Base-by-base conservation (phyloP, 2,888 invertebrate genomes). In the Sarcophaga variegata region DNA sequence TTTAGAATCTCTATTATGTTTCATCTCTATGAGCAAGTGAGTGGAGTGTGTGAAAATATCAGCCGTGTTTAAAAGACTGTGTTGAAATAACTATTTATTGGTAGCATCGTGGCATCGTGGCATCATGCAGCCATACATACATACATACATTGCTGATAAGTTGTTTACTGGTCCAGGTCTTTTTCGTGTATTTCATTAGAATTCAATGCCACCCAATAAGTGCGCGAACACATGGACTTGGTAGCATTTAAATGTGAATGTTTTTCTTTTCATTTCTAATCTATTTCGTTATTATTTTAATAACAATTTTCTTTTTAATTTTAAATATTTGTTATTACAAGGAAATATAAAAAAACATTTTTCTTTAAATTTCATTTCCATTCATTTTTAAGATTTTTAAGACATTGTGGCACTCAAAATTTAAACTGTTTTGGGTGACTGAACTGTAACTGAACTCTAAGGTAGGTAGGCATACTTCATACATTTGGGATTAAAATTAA, bases 171-270 rank as follows among this genome's bases (percentile, higher is more conserved):
- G 66, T 66, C 60, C 66, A 27, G 49, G 67, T 83, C 59, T 59
- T 59, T 62, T 62, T 62, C 20, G 8, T 63, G 47, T 70, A 82
- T 87, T 87, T 84, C 87, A 25, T 63, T 72, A 25, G 84, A 84
- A 87, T 76, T 80, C 20, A 11, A 82, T 84, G 72, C 87, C 87
- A 87, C 87, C 87, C 87, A 87, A 79, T 37, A 69, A 74, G 82
- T 54, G 25, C 64, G 8, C 64, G 17, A 12, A 20, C 45, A 2
- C 27, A 37, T 45, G 0, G 4, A 54, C 62, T 70, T 37, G 5
- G 25, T 27, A 54, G 63, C 72, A 74, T 25, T 74, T 62, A 12
- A 54, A 25, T 54, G 27, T 59, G 27, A 27, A n/a, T 71, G 1
- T 63, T 47, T 12, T 5, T 27, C 67, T 60, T 25, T 54, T 25